A percentile compares a stretch with the other conserved stretches of the same genome.
Evolutionary conservation across 2,113 vertebrate genomes (phyloP).

Genomic region (Caretta caretta): DNA sequence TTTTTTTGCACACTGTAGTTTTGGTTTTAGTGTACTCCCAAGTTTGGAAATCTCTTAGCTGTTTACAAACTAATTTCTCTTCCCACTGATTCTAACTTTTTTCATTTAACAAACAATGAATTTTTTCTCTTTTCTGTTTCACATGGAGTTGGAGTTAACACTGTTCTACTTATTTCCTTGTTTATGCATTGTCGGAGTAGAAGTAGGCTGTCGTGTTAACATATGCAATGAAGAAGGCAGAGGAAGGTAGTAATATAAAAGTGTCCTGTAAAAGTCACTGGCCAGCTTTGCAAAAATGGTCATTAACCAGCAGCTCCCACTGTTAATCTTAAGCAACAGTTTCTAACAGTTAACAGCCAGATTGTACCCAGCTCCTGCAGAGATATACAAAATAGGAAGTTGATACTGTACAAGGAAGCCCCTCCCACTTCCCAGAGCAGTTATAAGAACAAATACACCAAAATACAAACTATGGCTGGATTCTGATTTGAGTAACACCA

Average conservation of each 20-base stretch:
- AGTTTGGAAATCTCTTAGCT: not conserved
- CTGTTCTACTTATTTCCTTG: not conserved
- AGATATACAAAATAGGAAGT: not conserved
- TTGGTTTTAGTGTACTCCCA: not conserved
- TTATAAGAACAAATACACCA: not conserved
- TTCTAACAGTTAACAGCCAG: not conserved
- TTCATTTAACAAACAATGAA: not conserved
- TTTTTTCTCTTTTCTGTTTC: not conserved
- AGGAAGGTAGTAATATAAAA: not conserved
- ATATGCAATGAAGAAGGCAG: not conserved
- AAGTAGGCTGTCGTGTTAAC: not conserved
- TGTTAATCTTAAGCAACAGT: not conserved
- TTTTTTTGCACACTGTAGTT: not conserved
- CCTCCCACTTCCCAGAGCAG: not conserved
- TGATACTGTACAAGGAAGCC: not conserved
- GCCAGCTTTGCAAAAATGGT: not conserved
- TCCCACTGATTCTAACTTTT: not conserved
- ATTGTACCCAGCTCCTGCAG: not conserved
- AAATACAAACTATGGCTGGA: constrained; percentile 24
- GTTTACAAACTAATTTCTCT: not conserved
- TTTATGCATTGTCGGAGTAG: not conserved
- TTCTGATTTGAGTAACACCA: constrained; percentile 18
- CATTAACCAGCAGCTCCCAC: not conserved
- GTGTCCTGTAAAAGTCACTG: not conserved
- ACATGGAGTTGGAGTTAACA: not conserved